phyloP scores from a whole-genome alignment of 2,113 vertebrate species.

The Triplophysa dalaica region DNA sequence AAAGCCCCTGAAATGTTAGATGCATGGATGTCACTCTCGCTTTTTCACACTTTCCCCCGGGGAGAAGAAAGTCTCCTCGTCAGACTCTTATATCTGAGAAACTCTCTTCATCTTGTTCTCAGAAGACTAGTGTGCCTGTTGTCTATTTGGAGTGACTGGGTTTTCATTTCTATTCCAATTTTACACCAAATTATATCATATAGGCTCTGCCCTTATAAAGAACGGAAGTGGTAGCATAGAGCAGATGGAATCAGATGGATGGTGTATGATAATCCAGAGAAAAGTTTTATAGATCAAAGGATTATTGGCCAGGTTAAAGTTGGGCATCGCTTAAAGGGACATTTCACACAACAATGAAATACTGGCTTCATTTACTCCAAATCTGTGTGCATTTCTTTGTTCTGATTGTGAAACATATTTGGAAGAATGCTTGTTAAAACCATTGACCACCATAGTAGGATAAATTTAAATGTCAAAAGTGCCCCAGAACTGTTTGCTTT shows the following conservation, averaged over 20 bases:
- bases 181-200: background rate
- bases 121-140: background rate
- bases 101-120: constrained; percentile 14
- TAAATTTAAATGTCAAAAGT: too few species aligned
- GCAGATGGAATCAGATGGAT: too few species aligned
- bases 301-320: background rate
- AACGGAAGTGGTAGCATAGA: too few species aligned
- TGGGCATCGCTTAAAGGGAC: too few species aligned
- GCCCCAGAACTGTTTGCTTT: too few species aligned
- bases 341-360: too few species aligned
- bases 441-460: too few species aligned
- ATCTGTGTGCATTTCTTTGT: too few species aligned
- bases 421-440: too few species aligned
- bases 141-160: background rate
- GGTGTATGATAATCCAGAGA: background rate
- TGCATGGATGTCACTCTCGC: constrained; percentile 7
- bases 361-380: too few species aligned
- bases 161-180: background rate
- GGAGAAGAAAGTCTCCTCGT: background rate
- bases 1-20: constrained; percentile 36
- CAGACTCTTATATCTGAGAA: background rate
- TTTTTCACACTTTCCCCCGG: background rate
- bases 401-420: too few species aligned
- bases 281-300: background rate
- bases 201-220: too few species aligned